These are phyloP conservation scores for Drosophila gaucha DNA, from an alignment of 2,888 invertebrate species.

Conservation along the genomic window DNA sequence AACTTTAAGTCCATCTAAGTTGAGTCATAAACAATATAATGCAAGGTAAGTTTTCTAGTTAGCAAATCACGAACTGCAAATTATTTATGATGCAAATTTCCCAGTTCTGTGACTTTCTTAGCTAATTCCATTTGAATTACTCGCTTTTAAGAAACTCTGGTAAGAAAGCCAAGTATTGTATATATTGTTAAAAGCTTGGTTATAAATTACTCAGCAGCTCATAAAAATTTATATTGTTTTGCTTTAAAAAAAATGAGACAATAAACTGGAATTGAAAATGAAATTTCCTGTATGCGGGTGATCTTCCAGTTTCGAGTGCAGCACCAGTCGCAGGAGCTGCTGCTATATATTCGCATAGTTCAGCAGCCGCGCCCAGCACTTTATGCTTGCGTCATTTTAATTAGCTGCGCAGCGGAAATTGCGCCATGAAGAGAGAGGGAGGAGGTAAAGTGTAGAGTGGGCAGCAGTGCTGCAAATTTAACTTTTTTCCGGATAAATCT, in stretches of 20 bases:
- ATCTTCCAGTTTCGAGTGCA: constrained; percentile 19
- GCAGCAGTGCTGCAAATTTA: no score
- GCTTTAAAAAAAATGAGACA: constrained; percentile 13
- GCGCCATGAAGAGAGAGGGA: constrained; percentile 24
- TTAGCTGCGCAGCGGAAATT: constrained; percentile 72
- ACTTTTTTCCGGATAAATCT: no score
- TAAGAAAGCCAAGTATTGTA: no score
- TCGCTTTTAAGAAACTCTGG: no score
- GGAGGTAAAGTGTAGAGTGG: not conserved
- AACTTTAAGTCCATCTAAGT: no score
- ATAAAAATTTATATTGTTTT: constrained; percentile 9
- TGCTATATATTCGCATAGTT: constrained; percentile 1
- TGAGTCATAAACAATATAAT: no score
- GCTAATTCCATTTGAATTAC: no score
- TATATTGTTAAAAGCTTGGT: no score
- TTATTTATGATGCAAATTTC: no score
- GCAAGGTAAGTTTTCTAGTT: no score
- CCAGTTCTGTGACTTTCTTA: no score
- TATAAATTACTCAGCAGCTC: constrained; percentile 6
- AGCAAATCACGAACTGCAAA: no score
- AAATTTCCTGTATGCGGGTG: constrained; percentile 30
- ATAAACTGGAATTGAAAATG: constrained; percentile 21
- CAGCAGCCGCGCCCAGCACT: constrained; percentile 28
- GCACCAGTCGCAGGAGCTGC: not conserved
- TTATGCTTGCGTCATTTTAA: constrained; percentile 74